Percentiles rank a stretch among this genome's conserved stretches.
Conservation (phyloP, 2,113 vertebrate genomes). For the Eubucco bourcierii region DNA sequence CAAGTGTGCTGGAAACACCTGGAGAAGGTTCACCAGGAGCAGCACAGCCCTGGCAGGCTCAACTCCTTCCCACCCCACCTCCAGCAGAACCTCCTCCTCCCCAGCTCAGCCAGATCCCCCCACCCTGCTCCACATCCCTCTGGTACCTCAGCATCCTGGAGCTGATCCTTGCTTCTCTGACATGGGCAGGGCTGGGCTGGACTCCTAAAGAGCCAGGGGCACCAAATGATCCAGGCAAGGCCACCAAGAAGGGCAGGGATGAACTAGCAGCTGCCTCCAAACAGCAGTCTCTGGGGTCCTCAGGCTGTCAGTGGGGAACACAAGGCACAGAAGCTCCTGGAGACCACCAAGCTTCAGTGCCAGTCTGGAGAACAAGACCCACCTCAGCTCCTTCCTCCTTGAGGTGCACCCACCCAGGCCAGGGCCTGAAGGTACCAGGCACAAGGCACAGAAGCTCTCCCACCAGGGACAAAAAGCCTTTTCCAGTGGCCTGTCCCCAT, state of each 20-base stretch:
- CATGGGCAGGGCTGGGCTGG: too few species aligned
- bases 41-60: rapidly evolving
- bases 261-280: background rate
- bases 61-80: rapidly evolving
- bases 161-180: background rate
- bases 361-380: background rate
- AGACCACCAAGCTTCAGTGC: rapidly evolving
- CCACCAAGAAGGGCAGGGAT: background rate
- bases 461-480: background rate
- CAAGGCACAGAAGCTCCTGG: too few species aligned
- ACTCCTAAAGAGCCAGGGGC: background rate
- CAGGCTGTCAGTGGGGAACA: rapidly evolving
- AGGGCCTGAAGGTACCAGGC: background rate
- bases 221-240: background rate
- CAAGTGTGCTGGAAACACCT: background rate
- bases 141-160: background rate
- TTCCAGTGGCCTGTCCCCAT: background rate
- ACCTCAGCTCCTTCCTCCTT: background rate
- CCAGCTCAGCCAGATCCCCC: background rate
- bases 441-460: background rate
- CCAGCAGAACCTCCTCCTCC: background rate
- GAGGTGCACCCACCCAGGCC: background rate
- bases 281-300: background rate
- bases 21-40: rapidly evolving
- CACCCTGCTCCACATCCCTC: background rate